Evolutionary conservation across 2,797 vertebrate genomes (phyloP), one percentile per base, ranked within the genome.

Genomic region (Clamator glandarius): DNA sequence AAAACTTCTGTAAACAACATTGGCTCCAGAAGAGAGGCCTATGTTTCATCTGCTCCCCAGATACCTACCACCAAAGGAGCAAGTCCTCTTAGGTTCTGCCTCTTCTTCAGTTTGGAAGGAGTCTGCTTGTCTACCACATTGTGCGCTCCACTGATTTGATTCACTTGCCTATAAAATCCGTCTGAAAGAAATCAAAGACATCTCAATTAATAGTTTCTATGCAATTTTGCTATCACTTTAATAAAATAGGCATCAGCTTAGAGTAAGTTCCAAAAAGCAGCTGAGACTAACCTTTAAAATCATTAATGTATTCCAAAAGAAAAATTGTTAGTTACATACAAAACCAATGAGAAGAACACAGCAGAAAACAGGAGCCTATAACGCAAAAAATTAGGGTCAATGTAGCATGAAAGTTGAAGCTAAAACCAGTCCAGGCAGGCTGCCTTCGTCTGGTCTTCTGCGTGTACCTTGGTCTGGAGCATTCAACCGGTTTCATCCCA

Each of bases 101-200:
- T 98, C 77, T 98, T 99, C 98, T 98, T 99, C 0, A 55, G 94
- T 87, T 98, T 99, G 54, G 98, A 97, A 15, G 97, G 97, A 5
- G 98, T 98, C 89, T 98, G 98, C 54, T 98, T 97, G 87, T 99
- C 98, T 19, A 95, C 93, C 76, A 98, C 98, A 48, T 99, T 99
- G 97, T 99, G 99, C 87, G 99, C 99, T 2, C 99, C 98, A 42
- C 98, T 98, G 92, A 99, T 99, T 97, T 99, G 99, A 87, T 99
- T 99, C 83, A 99, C 98, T 74, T 98, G 99, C 84, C 98, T 98
- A 96, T 99, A 99, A 98, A 98, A 99, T 42, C 99, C 99, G 96
- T 99, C 99, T 99, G 96, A 95, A 97, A 97, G 70, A 96, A 58
- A 87, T 61, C 36, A 87, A 68, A 96, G n/a, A 67, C 61, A 72